These are phyloP conservation scores for Falco novaeseelandiae DNA, from an alignment of 2,797 vertebrate genomes.

Conservation along the genomic window DNA sequence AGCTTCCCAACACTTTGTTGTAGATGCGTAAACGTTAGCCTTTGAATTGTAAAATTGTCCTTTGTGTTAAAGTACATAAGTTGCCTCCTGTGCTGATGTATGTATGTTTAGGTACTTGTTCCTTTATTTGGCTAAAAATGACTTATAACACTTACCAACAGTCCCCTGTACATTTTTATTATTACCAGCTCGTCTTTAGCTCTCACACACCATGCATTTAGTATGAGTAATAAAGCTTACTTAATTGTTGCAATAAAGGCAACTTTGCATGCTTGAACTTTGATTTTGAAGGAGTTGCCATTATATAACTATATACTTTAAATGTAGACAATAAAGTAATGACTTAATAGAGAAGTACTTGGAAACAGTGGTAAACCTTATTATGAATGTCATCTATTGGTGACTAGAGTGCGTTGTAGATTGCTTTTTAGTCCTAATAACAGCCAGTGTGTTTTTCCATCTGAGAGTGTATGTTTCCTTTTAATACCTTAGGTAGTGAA, in stretches of 20 bases:
- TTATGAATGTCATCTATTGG: background rate
- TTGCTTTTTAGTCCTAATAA: slow-evolving; percentile 14
- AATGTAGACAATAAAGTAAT: slow-evolving; percentile 38
- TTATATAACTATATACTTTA: slow-evolving; percentile 38
- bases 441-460: background rate
- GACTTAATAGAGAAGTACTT: background rate
- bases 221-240: slow-evolving; percentile 37
- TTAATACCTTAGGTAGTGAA: background rate
- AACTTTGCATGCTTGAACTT: slow-evolving; percentile 62
- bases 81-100: background rate
- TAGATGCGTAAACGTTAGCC: background rate
- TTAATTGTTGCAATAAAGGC: slow-evolving; percentile 53
- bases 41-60: background rate
- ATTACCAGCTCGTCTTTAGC: background rate
- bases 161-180: background rate
- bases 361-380: slow-evolving; percentile 29
- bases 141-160: background rate
- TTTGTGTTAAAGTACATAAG: background rate
- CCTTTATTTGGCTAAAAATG: slow-evolving; percentile 3
- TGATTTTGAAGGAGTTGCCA: slow-evolving; percentile 62
- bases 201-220: background rate
- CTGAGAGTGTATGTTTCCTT: background rate
- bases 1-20: background rate
- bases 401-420: background rate
- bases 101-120: background rate